Evolutionary conservation across 2,888 invertebrate species (phyloP), one percentile per base, ranked within the genome.

Genomic region (Kuschelorhynchus macadamiae): DNA sequence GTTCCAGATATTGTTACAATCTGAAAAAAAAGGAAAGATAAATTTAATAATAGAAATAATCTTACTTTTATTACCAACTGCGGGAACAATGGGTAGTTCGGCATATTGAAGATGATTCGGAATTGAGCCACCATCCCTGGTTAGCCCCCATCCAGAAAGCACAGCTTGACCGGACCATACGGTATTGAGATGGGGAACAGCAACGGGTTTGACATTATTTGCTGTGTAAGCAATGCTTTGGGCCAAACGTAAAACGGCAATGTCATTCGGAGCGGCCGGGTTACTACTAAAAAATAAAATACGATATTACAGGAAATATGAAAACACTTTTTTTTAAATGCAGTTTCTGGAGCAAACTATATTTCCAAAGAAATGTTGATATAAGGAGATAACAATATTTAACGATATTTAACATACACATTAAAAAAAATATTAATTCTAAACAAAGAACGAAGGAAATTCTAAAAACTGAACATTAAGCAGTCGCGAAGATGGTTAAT

Each of bases 171-270:
- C 64, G n/a, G 5, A 8, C 5, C 20, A n/a, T 16, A 12, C 12
- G 4, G 12, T 20, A 5, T 20, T 12, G 1, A 5, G n/a, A 14
- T 4, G n/a, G 8, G 64, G 49, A 14, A 64, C 18, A 42, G 56
- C 42, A 9, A 64, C 50, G 1, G 56, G 56, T 18, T 50, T 46
- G 8, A 57, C 57, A 11, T 44, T 57, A 17, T 42, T 20, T 0
- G n/a, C 47, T 14, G 2, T 36, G 41, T 79, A 76, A 0, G 47
- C 67, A 41, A 85, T 76, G 0, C 81, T 76, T 1, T 65, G 65
- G 17, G 72, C 70, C 46, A 88, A 76, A 50, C 80, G 81, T 12
- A 88, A 73, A 2, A 88, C 73, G 33, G 86, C 87, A 33, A 88
- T 84, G 75, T 88, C 88, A 72, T 86, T 85, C 20, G 83, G 82